Percentiles rank a stretch among this genome's conserved stretches.
These are phyloP conservation scores for Oreotrochilus melanogaster DNA, from an alignment of 2,113 vertebrate genomes.

Conservation along the genomic window DNA sequence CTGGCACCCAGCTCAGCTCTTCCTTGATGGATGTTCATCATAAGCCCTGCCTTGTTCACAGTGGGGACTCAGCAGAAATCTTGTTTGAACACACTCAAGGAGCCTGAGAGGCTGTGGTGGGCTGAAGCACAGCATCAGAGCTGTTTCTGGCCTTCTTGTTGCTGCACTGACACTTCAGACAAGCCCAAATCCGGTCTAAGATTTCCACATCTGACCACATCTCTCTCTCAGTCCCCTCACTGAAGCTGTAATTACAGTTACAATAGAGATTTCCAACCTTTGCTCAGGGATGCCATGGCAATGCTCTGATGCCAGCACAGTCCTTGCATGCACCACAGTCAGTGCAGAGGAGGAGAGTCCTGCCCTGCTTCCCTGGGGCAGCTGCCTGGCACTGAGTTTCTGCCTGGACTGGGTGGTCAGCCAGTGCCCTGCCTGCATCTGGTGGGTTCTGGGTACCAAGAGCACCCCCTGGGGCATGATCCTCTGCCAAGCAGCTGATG, in stretches of 20 bases:
- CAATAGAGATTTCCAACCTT: neutral
- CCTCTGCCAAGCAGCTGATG: neutral
- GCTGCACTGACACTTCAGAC: neutral
- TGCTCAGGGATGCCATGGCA: neutral
- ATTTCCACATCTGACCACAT: neutral
- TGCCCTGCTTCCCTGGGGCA: neutral
- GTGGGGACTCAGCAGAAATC: neutral
- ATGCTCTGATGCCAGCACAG: neutral
- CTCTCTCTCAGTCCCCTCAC: neutral
- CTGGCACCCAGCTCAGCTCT: neutral
- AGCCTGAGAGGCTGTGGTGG: neutral
- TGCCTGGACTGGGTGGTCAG: neutral
- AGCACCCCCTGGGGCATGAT: neutral
- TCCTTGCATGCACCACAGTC: rapidly evolving
- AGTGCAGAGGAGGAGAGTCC: neutral
- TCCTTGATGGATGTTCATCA: neutral
- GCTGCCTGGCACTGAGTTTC: neutral
- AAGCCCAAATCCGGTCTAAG: neutral
- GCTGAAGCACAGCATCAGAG: rapidly evolving
- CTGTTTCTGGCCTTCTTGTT: neutral
- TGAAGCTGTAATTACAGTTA: neutral
- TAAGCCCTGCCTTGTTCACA: neutral
- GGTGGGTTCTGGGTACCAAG: neutral
- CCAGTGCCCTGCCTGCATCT: neutral
- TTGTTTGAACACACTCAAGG: neutral